These are phyloP conservation scores for Alectura lathami DNA, from an alignment of 2,113 vertebrate genomes.

Conservation along the genomic window DNA sequence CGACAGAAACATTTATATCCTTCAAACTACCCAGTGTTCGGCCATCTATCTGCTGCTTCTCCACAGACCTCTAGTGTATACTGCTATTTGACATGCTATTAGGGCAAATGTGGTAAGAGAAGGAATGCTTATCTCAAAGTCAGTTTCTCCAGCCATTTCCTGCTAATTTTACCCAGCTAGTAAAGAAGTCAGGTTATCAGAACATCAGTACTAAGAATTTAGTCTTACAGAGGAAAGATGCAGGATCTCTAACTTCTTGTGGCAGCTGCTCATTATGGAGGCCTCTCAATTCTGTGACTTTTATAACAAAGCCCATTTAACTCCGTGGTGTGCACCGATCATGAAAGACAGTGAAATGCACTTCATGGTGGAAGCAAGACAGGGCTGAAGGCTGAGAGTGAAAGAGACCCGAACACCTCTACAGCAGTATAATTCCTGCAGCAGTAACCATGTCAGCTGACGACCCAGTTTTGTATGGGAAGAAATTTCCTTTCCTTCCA, in stretches of 20 bases:
- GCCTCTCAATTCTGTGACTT: not conserved
- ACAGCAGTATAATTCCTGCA: not conserved
- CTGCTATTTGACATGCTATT: not conserved
- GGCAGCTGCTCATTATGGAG: not conserved
- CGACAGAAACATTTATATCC: constrained; percentile 4
- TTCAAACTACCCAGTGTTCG: constrained; percentile 27
- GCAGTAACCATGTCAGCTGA: not conserved
- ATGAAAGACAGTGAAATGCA: not conserved
- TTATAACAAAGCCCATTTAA: not conserved
- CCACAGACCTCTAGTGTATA: not conserved
- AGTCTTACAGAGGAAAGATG: not conserved
- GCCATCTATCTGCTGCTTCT: not conserved
- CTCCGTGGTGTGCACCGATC: not conserved
- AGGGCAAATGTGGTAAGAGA: not conserved
- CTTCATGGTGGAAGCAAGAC: not conserved
- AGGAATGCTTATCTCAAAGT: not conserved
- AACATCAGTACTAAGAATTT: not conserved
- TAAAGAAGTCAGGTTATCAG: not conserved
- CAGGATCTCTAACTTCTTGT: not conserved
- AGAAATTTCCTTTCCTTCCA: not conserved
- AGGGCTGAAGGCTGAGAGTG: not conserved
- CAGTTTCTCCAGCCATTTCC: not conserved
- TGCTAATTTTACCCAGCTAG: not conserved
- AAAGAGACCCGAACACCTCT: not conserved
- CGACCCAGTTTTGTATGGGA: not conserved